Evolutionary conservation across 2,888 invertebrate genomes (phyloP).

Genomic region (Salticus scenicus): DNA sequence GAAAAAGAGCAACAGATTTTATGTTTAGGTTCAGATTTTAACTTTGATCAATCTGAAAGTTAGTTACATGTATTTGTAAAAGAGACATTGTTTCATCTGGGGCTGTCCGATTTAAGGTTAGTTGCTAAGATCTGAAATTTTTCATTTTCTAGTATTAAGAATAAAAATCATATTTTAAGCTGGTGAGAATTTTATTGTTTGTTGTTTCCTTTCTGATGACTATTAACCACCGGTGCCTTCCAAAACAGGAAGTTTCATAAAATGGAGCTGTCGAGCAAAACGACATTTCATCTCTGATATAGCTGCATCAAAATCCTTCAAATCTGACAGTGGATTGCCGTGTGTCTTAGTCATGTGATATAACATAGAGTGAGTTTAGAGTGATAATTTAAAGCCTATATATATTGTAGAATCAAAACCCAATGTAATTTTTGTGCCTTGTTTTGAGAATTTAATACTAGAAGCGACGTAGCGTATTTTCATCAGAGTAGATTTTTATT

Average conservation of each 20-base stretch:
- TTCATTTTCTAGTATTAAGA: no score
- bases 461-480: slow-evolving; percentile 46
- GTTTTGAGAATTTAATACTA: slow-evolving; percentile 47
- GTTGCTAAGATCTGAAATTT: no score
- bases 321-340: slow-evolving; percentile 40
- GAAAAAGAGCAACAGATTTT: no score
- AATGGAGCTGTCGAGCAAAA: not conserved
- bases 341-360: slow-evolving; percentile 64
- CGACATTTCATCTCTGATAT: not conserved
- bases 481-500: slow-evolving; percentile 54
- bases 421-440: slow-evolving; percentile 65
- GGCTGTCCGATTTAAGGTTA: no score
- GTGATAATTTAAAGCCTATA: slow-evolving; percentile 66
- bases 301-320: not conserved
- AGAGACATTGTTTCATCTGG: no score
- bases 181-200: not conserved
- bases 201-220: not conserved
- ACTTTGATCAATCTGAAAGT: no score
- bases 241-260: not conserved
- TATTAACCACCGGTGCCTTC: slow-evolving; percentile 7
- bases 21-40: no score
- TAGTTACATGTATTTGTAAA: no score
- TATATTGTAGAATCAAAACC: slow-evolving; percentile 57
- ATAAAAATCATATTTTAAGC: slow-evolving; percentile 11
- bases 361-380: slow-evolving; percentile 50